A percentile compares a stretch with the other conserved stretches of the same genome.
phyloP scores from a whole-genome alignment of 2,888 invertebrate genomes.

The Nasonia oneida region DNA sequence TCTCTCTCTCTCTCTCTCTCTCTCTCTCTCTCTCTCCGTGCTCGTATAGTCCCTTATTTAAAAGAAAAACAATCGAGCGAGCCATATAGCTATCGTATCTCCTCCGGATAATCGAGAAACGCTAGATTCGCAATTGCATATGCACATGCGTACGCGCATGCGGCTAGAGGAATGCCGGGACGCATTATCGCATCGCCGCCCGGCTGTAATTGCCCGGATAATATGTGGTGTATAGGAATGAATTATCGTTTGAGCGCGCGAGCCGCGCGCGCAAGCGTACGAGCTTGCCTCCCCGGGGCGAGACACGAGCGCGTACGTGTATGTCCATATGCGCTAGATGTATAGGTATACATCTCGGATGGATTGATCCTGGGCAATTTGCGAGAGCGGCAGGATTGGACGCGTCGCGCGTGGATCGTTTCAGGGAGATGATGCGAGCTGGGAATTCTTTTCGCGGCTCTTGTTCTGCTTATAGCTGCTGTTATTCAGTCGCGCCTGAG shows the following conservation, averaged over 20 bases:
- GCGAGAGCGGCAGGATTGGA: not conserved
- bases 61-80: conserved; percentile 6
- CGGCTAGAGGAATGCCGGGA: conserved; percentile 37
- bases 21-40: not conserved
- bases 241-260: conserved; percentile 56
- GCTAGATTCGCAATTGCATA: conserved; percentile 54
- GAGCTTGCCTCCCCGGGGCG: not conserved
- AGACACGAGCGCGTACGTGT: not conserved
- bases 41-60: not conserved
- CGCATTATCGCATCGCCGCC: conserved; percentile 54
- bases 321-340: not conserved
- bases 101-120: conserved; percentile 50
- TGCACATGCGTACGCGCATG: conserved; percentile 21
- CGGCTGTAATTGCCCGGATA: conserved; percentile 56
- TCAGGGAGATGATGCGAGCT: not conserved
- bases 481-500: too few relatives aligned
- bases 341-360: not conserved
- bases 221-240: conserved; percentile 53
- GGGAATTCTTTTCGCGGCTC: not conserved
- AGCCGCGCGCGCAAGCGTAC: not conserved
- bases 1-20: not conserved
- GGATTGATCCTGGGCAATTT: conserved; percentile 39
- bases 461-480: not conserved
- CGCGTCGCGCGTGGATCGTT: not conserved
- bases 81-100: conserved; percentile 23